Evolutionary conservation across 2,888 invertebrate species (phyloP), one percentile per base, ranked within the genome.

Genomic region (Anoncus sp.): DNA sequence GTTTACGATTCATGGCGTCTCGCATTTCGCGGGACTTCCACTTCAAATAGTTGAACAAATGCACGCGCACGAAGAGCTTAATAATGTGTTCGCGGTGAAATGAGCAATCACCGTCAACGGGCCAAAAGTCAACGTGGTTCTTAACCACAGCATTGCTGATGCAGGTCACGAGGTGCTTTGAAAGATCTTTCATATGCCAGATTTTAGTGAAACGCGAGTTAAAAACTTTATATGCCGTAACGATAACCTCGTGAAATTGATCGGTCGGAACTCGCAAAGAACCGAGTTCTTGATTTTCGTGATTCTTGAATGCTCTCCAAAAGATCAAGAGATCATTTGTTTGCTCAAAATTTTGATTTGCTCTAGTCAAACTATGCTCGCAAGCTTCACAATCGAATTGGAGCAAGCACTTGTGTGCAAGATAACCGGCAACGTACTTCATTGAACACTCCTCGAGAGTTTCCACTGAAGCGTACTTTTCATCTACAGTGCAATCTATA

Each of bases 291-390:
- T 60, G 31, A 35, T 43, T 60, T n/a, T 40, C 59, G 27, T 7
- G 3, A 7, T 40, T 66, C 51, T 49, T 51, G 12, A 43, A 73
- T 1, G 66, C 57, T 40, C 24, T 43, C 60, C 35, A 67, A 67
- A 62, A 75, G n/a, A 75, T 75, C 2, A 67, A n/a, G 1, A 75
- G 20, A 47, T 75, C 75, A n/a, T 62, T 75, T 4, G 55, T 65
- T 38, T 71, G 43, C 16, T 73, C 59, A 31, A 73, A 31, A 49
- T n/a, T 20, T 31, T 66, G 66, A 22, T 59, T 9, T 12, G 24
- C 59, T 51, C 49, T 49, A 27, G 59, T 60, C 0, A 74, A 60
- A 10, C 2, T 14, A 0, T 10, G 16, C n/a, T 60, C 24, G 18
- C 74, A 74, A 3, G 18, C 4, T 35, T 51, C 5, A 18, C 66